A percentile compares a stretch with the other conserved stretches of the same genome.
Evolutionary conservation across 2,797 vertebrate genomes (phyloP).

Genomic region (Pantherophis alleghaniensis): DNA sequence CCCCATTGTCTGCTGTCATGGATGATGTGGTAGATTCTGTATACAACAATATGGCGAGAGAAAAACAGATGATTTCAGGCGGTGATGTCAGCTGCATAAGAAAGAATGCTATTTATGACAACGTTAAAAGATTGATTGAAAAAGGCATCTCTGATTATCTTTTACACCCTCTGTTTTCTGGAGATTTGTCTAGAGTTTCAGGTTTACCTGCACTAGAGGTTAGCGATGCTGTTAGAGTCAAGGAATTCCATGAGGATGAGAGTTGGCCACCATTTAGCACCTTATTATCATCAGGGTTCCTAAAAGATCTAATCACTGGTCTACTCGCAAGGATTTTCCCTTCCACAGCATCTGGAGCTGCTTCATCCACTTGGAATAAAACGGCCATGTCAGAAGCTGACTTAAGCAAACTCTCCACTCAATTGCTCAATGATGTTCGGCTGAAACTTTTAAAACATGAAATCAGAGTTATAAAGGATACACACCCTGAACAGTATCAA

Average conservation of each 20-base stretch:
- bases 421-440: conserved; percentile 51
- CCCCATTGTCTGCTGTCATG: neutral
- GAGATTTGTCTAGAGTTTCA: neutral
- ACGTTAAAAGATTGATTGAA: conserved; percentile 9
- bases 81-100: neutral
- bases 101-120: neutral
- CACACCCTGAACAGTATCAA: neutral
- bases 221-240: neutral
- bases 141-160: conserved; percentile 33
- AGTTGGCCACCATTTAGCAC: conserved; percentile 10
- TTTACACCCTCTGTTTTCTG: conserved; percentile 42
- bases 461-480: conserved; percentile 10
- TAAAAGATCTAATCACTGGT: conserved; percentile 62
- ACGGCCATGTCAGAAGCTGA: neutral
- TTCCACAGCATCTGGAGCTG: conserved; percentile 36
- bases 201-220: neutral
- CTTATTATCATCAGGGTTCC: conserved; percentile 54
- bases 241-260: neutral
- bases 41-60: neutral
- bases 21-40: conserved; percentile 20
- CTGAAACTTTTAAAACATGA: conserved; percentile 61
- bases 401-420: neutral
- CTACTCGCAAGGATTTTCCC: conserved; percentile 59
- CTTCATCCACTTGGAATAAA: neutral
- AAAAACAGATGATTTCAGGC: neutral